Evolutionary conservation across 2,113 vertebrate species (phyloP).

Genomic region (Cacatua alba): DNA sequence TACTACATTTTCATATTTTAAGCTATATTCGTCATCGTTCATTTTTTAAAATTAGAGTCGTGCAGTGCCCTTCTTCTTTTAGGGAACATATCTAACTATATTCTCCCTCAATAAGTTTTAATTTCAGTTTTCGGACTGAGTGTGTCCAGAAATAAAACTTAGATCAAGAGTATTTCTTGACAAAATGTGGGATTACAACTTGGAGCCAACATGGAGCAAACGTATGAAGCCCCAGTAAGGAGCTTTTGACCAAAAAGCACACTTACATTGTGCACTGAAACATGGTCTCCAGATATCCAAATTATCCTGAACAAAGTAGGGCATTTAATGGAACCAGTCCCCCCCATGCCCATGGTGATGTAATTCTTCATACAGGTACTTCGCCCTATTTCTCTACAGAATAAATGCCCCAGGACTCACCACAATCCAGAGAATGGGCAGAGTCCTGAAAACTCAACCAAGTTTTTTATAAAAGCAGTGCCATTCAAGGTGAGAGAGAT

Average conservation of each 20-base stretch:
- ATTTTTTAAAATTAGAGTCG: neutral
- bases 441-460: neutral
- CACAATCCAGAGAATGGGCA: neutral
- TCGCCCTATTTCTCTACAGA: neutral
- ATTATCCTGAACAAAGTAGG: neutral
- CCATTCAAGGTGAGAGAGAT: neutral
- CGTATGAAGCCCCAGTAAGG: neutral
- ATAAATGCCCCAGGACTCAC: neutral
- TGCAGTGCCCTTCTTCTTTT: neutral
- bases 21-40: neutral
- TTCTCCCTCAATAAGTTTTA: slow-evolving; percentile 9
- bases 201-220: neutral
- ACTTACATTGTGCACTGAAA: neutral
- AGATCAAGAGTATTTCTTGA: neutral
- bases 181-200: neutral
- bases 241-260: neutral
- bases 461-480: neutral
- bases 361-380: neutral
- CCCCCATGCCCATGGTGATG: neutral
- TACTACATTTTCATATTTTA: slow-evolving; percentile 32
- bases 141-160: neutral
- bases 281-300: neutral
- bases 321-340: neutral
- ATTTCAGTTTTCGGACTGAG: neutral
- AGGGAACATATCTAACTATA: neutral